Percentiles rank a stretch among this genome's conserved stretches.
Evolutionary conservation across 2,888 invertebrate genomes (phyloP).

Genomic region (Furcula furcula): DNA sequence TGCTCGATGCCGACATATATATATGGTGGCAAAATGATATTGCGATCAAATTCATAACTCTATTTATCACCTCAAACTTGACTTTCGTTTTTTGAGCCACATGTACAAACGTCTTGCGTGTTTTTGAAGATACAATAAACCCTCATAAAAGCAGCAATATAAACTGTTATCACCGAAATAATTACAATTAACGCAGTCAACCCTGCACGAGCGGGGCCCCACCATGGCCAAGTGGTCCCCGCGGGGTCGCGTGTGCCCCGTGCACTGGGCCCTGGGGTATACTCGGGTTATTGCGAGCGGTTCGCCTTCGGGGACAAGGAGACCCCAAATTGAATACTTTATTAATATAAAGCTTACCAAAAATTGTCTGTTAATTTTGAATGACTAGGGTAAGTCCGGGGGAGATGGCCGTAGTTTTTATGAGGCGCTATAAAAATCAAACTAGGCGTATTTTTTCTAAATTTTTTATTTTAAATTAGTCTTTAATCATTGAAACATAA

Average conservation of each 20-base stretch:
- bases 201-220: constrained; percentile 37
- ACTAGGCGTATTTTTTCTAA: too few species aligned
- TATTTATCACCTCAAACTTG: too few species aligned
- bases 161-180: constrained; percentile 49
- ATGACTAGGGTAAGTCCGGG: too few species aligned
- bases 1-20: too few species aligned
- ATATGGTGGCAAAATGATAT: too few species aligned
- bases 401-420: too few species aligned
- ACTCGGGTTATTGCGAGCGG: constrained; percentile 48
- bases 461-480: too few species aligned
- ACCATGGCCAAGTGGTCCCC: constrained; percentile 64
- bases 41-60: too few species aligned
- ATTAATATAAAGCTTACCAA: constrained; percentile 52
- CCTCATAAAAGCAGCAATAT: constrained; percentile 34
- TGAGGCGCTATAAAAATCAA: too few species aligned
- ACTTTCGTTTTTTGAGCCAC: too few species aligned
- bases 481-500: too few species aligned
- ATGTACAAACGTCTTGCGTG: too few species aligned
- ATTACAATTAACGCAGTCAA: constrained; percentile 36
- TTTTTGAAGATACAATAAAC: constrained; percentile 2
- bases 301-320: constrained; percentile 27
- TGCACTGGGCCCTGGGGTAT: constrained; percentile 40
- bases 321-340: constrained; percentile 61
- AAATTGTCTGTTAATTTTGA: constrained; percentile 43
- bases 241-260: constrained; percentile 58